Conservation (phyloP, 2,113 vertebrate species). For the Tetraodon nigroviridis region DNA sequence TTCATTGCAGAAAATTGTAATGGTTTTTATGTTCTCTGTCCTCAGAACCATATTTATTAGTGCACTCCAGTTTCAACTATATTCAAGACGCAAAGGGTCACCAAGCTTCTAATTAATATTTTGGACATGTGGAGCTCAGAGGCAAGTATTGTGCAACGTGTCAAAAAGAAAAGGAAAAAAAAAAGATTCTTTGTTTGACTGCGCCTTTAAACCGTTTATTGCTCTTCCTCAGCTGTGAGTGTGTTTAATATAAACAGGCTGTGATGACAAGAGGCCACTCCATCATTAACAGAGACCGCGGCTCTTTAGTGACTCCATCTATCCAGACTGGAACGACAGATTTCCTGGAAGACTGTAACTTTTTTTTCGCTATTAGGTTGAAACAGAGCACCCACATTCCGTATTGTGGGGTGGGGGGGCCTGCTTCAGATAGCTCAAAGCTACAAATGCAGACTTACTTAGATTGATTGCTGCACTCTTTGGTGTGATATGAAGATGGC, state of each 20-base stretch:
- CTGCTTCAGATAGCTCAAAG: conserved; percentile 52
- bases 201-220: conserved; percentile 30
- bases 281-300: conserved; percentile 35
- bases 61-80: conserved; percentile 6
- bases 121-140: conserved; percentile 22
- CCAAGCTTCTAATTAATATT: conserved; percentile 32
- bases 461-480: conserved; percentile 50
- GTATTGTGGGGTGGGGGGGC: conserved; percentile 12
- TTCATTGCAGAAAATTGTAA: conserved; percentile 1
- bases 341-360: conserved; percentile 51
- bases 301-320: conserved; percentile 31
- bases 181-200: conserved; percentile 36
- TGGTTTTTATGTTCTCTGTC: conserved; percentile 13
- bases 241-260: conserved; percentile 56
- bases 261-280: conserved; percentile 53
- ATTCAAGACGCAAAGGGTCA: conserved; percentile 26
- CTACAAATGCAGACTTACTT: conserved; percentile 34
- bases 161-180: neutral
- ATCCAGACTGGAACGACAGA: conserved; percentile 34
- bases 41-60: conserved; percentile 27
- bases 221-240: conserved; percentile 20
- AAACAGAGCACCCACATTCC: conserved; percentile 61
- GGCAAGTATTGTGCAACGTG: conserved; percentile 25
- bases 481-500: conserved; percentile 47
- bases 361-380: conserved; percentile 51